phyloP scores from a whole-genome alignment of 2,113 vertebrate genomes.

The Cryptotis parvus region DNA sequence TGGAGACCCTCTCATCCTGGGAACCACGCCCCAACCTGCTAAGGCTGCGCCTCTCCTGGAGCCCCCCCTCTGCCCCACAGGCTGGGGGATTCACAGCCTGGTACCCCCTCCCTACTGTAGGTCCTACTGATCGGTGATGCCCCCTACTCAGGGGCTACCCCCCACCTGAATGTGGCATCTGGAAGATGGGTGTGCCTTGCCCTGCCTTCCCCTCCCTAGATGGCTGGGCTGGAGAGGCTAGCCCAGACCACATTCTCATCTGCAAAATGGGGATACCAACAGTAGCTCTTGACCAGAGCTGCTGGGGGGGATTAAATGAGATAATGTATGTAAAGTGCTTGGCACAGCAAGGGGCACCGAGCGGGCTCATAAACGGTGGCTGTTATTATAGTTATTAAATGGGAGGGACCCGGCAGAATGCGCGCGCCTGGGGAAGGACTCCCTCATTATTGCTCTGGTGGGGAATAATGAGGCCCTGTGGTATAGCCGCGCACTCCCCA shows the following conservation, averaged over 20 bases:
- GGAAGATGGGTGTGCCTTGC: not conserved
- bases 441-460: slow-evolving; percentile 28
- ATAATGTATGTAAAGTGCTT: slow-evolving; percentile 17
- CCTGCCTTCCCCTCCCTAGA: not conserved
- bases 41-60: not conserved
- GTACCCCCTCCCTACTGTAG: too few relatives aligned
- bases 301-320: not conserved
- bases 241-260: not conserved
- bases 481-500: slow-evolving; percentile 9
- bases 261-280: slow-evolving; percentile 26
- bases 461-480: slow-evolving; percentile 59
- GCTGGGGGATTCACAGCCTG: too few relatives aligned
- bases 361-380: not conserved
- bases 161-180: not conserved
- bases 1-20: not conserved
- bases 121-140: too few relatives aligned
- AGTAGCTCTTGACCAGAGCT: not conserved
- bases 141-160: too few relatives aligned
- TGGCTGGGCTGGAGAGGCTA: not conserved
- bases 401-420: slow-evolving; percentile 22
- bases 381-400: slow-evolving; percentile 55
- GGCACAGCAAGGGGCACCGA: not conserved
- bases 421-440: not conserved
- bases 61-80: not conserved
- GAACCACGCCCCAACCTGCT: not conserved